Evolutionary conservation across 2,113 vertebrate genomes (phyloP), one percentile per base, ranked within the genome.

Genomic region (Gila orcuttii): DNA sequence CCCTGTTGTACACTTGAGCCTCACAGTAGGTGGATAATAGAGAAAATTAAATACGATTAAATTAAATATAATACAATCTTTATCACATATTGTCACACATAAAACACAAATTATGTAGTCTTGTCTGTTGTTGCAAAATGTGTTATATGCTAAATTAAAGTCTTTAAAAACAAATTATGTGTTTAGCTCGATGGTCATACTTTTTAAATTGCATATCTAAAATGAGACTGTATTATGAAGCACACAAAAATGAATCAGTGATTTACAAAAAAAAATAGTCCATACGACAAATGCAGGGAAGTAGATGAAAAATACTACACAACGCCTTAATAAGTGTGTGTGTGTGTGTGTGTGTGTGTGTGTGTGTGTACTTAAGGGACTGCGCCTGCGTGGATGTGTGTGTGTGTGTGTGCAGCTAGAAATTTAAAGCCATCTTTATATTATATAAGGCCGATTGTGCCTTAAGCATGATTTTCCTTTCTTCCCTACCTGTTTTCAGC

Each of bases 221-320:
- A n/a, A 39, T 42, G 36, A 73, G 36, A 71, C 10, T 73, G 23
- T n/a, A 12, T 23, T 66, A 66, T 33, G 28, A 66, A 36, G 4
- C 2, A 36, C 9, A 42, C 4, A 60, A 9, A 21, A 82, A 21
- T 69, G 0, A 17, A 52, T 4, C 6, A 47, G 60, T 33, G 6
- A 45, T 64, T 8, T 64, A 55, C 28, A 28, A 28, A 39, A 78
- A 66, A 57, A 21, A 57, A 57, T 8, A 21, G 55, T 42, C 31
- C 36, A 86, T 47, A 28, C 17, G 39, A 42, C 36, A 91, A 90
- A 91, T 87, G 36, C 79, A 78, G 39, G 85, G 82, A 88, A 85
- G 75, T 85, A 86, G 89, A 81, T 60, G 28, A 68, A 68, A 82
- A 82, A 69, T 82, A 82, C 62, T 55, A 82, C 79, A 82, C 62